These are phyloP conservation scores for Rhegmatorhina hoffmannsi DNA, from an alignment of 2,113 vertebrate genomes.

Conservation along the genomic window DNA sequence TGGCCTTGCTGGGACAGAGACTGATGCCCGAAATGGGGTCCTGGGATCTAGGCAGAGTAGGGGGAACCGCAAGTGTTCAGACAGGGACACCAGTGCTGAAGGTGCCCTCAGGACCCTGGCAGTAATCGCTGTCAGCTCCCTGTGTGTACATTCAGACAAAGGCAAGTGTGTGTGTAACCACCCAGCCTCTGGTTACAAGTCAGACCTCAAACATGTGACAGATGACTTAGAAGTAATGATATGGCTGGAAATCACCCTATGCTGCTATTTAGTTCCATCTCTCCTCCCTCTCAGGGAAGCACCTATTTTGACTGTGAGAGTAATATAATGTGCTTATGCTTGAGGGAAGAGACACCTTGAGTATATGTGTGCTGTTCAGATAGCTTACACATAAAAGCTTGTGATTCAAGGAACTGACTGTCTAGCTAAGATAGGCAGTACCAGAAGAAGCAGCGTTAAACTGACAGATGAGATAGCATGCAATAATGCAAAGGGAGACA, in stretches of 20 bases:
- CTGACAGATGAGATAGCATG: constrained; percentile 40
- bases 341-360: constrained; percentile 35
- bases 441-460: constrained; percentile 30
- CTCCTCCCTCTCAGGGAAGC: not conserved
- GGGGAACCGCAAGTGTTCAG: rapidly evolving
- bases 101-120: not conserved
- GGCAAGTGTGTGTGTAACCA: not conserved
- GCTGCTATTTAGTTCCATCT: not conserved
- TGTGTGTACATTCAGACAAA: not conserved
- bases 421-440: constrained; percentile 32
- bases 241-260: not conserved
- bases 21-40: not conserved
- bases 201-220: not conserved
- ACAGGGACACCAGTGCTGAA: not conserved
- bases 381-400: constrained; percentile 30
- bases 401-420: constrained; percentile 17
- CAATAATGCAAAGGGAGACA: constrained; percentile 28
- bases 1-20: not conserved
- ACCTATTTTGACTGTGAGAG: not conserved
- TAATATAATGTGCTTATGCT: not conserved
- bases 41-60: not conserved
- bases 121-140: not conserved
- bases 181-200: not conserved
- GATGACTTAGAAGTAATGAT: not conserved
- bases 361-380: constrained; percentile 17